These are phyloP conservation scores for Epinotia nisella DNA, from an alignment of 2,888 invertebrate genomes.

Conservation along the genomic window DNA sequence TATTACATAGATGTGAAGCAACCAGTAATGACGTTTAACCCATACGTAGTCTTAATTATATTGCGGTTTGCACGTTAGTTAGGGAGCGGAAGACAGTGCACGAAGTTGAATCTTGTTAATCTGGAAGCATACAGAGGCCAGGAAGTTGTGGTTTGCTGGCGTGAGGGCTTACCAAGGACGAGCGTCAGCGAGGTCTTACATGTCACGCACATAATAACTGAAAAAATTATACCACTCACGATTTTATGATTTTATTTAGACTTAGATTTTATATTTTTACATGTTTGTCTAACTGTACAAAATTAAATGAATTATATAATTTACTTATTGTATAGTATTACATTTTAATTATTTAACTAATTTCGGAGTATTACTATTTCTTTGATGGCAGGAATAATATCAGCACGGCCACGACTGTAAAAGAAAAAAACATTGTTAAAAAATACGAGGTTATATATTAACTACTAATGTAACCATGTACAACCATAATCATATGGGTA, in stretches of 20 bases:
- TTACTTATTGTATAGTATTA: not conserved
- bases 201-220: not conserved
- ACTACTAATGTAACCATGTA: not conserved
- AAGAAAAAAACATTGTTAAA: not conserved
- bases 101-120: constrained; percentile 16
- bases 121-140: not conserved
- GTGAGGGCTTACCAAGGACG: not conserved
- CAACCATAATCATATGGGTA: not conserved
- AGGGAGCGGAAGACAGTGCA: constrained; percentile 4
- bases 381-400: constrained; percentile 37
- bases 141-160: not conserved
- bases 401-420: constrained; percentile 23
- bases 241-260: not conserved
- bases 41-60: constrained; percentile 20
- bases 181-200: not conserved
- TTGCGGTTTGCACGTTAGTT: constrained; percentile 21
- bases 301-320: not conserved
- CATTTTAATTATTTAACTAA: not conserved
- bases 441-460: not conserved
- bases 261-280: not conserved
- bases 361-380: constrained; percentile 17
- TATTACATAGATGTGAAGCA: not conserved
- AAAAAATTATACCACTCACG: not conserved
- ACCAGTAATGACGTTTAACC: not conserved
- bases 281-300: constrained; percentile 1